Conservation (phyloP, 2,797 vertebrate genomes). For the Eulemur albifrons region DNA sequence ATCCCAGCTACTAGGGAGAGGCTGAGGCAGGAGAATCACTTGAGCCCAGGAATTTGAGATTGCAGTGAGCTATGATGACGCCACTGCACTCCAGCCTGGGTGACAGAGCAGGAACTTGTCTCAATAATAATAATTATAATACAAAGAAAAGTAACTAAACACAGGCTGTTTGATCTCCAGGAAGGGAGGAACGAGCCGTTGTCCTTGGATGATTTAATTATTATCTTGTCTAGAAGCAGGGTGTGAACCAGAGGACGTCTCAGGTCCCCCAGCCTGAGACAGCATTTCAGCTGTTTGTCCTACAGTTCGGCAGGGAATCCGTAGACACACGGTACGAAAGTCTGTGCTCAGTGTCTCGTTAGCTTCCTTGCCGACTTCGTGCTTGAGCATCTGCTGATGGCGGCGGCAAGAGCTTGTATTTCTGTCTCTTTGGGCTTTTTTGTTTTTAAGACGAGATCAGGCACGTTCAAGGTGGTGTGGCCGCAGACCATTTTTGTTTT, state of each 20-base stretch:
- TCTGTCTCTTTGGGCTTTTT: not conserved
- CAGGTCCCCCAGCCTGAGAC: not conserved
- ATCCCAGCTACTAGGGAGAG: not conserved
- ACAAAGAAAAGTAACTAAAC: not conserved
- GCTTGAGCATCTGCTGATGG: not conserved
- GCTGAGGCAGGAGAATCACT: not conserved
- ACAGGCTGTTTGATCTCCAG: not conserved
- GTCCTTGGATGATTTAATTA: not conserved
- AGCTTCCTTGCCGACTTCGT: not conserved
- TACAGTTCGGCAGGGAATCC: no score
- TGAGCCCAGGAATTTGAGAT: not conserved
- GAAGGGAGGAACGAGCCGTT: not conserved
- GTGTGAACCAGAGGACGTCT: not conserved
- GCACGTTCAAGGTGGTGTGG: no score
- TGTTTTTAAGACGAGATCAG: no score
- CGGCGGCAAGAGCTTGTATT: not conserved
- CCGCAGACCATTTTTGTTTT: not conserved
- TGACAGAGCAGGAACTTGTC: not conserved
- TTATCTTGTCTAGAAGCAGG: not conserved
- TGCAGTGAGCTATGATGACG: not conserved
- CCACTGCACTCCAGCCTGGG: not conserved
- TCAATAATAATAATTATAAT: not conserved
- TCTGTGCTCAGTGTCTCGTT: not conserved
- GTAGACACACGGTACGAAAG: accelerated
- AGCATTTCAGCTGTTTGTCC: not conserved